Evolutionary conservation across 1,140 invertebrate species (phyloP), one percentile per base, ranked within the genome.

Genomic region (Drosophila athabasca): DNA sequence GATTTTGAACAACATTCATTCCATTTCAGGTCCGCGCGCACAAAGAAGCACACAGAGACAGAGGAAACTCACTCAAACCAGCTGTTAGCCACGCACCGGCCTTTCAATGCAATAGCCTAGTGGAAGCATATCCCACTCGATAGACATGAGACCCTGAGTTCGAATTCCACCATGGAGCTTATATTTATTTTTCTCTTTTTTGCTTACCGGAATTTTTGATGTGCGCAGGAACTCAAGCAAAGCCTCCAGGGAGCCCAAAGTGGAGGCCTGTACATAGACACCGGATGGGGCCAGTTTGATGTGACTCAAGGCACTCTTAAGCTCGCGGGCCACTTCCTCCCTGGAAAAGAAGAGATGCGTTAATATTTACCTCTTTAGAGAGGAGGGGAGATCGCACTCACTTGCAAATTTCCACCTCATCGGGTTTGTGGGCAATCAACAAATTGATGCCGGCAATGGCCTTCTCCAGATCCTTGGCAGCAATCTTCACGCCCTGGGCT

Each of bases 181-280:
- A 4, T 13, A 11, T 35, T 35, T 13, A 11, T 35, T 35, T 35
- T 35, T 2, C 3, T 11, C 11, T 4, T 39, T 3, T 50, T 7
- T 22, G 95, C 95, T 95, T 88, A 97, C 96, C 77, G 99, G 98
- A 93, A 99, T 99, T 93, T 99, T 98, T 61, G 98, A 98, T 50
- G 95, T 95, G 79, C 95, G 95, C 13, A 99, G 94, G 93, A 99
- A 99, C 88, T 99, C 98, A 2, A 99, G 93, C 15, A 99, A 93
- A 6, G 99, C 99, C 92, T 99, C 99, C 0, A 99, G 93, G 2
- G 99, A 99, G 1, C 99, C 99, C 2, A 99, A 93, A 51, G 99
- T 99, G 1, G 98, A 99, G 0, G 99, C 99, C 92, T 99, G 99
- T 1, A 99, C 99, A 92, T 98, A 99, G 22, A 99, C 99, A 59